Evolutionary conservation across 2,888 invertebrate species (phyloP).

Genomic region (Crioceris asparagi): DNA sequence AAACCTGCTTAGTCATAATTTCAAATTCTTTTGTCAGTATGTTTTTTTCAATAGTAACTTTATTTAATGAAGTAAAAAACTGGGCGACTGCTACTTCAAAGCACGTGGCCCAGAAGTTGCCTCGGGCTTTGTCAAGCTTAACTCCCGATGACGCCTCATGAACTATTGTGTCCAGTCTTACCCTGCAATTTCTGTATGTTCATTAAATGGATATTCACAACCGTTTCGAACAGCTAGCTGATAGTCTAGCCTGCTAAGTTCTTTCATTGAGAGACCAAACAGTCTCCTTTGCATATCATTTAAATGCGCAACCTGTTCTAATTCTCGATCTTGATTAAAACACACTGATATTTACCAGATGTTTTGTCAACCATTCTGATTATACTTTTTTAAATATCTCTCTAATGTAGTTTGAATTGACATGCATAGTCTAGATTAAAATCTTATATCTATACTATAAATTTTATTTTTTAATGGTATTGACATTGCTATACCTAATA

Average conservation of each 20-base stretch:
- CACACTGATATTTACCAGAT: too few species aligned
- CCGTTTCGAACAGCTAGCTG: constrained; percentile 3
- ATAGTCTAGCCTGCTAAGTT: constrained; percentile 1
- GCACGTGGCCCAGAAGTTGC: neutral
- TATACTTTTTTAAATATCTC: too few species aligned
- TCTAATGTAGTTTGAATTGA: too few species aligned
- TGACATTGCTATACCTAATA: too few species aligned
- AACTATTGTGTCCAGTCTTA: constrained; percentile 4
- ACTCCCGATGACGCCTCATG: constrained; percentile 3
- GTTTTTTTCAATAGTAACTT: neutral
- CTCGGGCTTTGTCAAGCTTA: constrained; percentile 4
- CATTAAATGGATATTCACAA: neutral
- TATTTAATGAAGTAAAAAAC: neutral
- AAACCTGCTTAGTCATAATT: neutral
- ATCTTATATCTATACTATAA: too few species aligned
- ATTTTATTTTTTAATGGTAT: too few species aligned
- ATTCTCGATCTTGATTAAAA: too few species aligned
- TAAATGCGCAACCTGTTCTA: neutral
- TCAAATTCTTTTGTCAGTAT: neutral
- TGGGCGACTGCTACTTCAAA: neutral
- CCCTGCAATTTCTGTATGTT: constrained; percentile 6
- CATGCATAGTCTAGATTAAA: too few species aligned
- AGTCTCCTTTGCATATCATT: neutral
- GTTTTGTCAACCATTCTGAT: too few species aligned
- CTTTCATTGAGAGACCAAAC: constrained; percentile 3